Evolutionary conservation across 2,888 invertebrate genomes (phyloP).

Genomic region (Drosophila helvetica): DNA sequence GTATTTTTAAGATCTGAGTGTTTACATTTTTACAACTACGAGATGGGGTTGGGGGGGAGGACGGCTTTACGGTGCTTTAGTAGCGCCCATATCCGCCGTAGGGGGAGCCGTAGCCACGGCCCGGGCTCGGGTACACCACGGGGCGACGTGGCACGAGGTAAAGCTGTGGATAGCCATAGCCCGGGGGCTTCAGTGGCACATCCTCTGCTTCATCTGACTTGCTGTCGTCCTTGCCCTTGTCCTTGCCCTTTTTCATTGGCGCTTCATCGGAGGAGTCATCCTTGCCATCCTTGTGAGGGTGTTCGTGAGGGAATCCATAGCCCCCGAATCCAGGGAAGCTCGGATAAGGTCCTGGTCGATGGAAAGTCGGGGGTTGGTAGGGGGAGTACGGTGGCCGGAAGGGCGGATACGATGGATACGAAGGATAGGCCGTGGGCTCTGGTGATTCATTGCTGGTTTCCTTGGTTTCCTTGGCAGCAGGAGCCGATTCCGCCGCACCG

Average conservation of each 20-base stretch:
- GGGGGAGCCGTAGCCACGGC: conserved; percentile 50
- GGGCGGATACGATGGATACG: conserved; percentile 22
- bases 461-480: conserved; percentile 18
- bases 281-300: conserved; percentile 1
- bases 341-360: conserved; percentile 9
- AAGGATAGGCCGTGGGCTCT: conserved; percentile 12
- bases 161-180: conserved; percentile 55
- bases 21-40: not conserved
- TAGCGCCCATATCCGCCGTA: conserved; percentile 52
- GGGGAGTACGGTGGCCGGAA: conserved; percentile 40
- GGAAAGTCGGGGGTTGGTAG: conserved; percentile 30
- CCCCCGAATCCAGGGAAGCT: conserved; percentile 10
- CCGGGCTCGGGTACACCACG: conserved; percentile 21
- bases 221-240: not conserved
- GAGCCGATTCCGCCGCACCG: conserved; percentile 2
- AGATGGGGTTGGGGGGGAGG: too few species aligned
- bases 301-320: conserved; percentile 11
- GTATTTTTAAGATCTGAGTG: not conserved
- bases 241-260: not conserved
- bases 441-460: conserved; percentile 6
- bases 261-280: conserved; percentile 25
- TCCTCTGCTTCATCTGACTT: conserved; percentile 12
- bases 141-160: conserved; percentile 49
- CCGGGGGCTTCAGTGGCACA: conserved; percentile 16
- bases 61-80: not conserved